phyloP scores from a whole-genome alignment of 2,888 invertebrate genomes.

The Drosophila quinaria region DNA sequence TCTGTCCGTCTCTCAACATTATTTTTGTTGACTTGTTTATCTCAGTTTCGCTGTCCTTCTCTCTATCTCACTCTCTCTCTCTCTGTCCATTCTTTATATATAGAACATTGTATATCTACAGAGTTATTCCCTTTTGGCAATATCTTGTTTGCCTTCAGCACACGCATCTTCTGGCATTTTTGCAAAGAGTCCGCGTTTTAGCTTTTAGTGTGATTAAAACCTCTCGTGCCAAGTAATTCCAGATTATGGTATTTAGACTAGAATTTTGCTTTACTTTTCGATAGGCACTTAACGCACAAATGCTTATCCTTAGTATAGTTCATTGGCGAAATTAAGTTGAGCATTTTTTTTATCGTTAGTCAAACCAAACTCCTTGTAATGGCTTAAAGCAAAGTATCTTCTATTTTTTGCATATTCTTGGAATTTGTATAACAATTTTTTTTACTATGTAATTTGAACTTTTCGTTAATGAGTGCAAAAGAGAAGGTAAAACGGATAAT shows the following conservation, averaged over 20 bases:
- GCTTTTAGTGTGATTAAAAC: conserved; percentile 60
- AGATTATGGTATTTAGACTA: conserved; percentile 26
- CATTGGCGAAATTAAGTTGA: conserved; percentile 21
- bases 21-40: conserved; percentile 25
- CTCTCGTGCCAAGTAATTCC: conserved; percentile 35
- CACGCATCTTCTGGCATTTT: conserved; percentile 14
- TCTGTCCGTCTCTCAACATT: conserved; percentile 9
- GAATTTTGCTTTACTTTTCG: not conserved
- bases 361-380: conserved; percentile 5
- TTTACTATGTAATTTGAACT: conserved; percentile 35
- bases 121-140: conserved; percentile 11
- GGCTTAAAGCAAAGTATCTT: not conserved
- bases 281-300: conserved; percentile 21
- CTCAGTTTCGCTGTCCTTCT: conserved; percentile 5
- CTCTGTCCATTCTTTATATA: not conserved
- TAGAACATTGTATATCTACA: conserved; percentile 3
- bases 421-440: conserved; percentile 7
- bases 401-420: conserved; percentile 4
- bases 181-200: conserved; percentile 18
- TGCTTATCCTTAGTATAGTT: conserved; percentile 10
- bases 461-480: conserved; percentile 33
- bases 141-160: not conserved
- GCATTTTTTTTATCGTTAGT: not conserved
- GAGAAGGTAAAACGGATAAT: conserved; percentile 17
- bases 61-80: not conserved